phyloP scores from a whole-genome alignment of 2,113 vertebrate genomes.

The Argyrosomus japonicus region DNA sequence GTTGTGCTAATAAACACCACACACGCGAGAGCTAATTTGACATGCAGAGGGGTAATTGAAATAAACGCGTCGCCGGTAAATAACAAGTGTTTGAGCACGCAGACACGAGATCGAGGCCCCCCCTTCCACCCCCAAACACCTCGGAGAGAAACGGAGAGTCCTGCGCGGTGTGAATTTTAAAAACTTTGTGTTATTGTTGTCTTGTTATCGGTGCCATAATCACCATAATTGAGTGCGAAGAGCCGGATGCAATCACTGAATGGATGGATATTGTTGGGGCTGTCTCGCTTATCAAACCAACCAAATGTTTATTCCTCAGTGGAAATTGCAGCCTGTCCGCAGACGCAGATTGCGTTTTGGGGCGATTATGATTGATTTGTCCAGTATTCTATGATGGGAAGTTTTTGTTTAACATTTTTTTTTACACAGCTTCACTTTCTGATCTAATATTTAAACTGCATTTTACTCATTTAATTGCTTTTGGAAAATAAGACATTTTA shows the following conservation, averaged over 20 bases:
- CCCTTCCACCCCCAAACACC: neutral
- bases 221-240: slow-evolving; percentile 50
- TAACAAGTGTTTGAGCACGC: slow-evolving; percentile 72
- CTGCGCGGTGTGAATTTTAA: slow-evolving; percentile 40
- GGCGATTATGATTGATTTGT: slow-evolving; percentile 50
- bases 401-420: slow-evolving; percentile 23
- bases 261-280: slow-evolving; percentile 41
- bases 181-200: slow-evolving; percentile 51
- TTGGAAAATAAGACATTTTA: neutral
- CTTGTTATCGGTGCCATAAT: slow-evolving; percentile 41
- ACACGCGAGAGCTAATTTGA: slow-evolving; percentile 70
- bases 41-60: slow-evolving; percentile 79
- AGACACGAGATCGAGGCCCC: slow-evolving; percentile 4
- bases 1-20: slow-evolving; percentile 77
- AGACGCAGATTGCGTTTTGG: slow-evolving; percentile 21
- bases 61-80: slow-evolving; percentile 74
- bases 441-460: neutral
- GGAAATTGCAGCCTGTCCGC: slow-evolving; percentile 64
- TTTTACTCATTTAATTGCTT: neutral
- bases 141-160: slow-evolving; percentile 17
- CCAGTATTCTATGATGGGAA: slow-evolving; percentile 30
- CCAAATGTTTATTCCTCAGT: slow-evolving; percentile 10
- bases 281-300: slow-evolving; percentile 53
- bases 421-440: neutral
- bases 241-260: slow-evolving; percentile 52